phyloP scores from a whole-genome alignment of 2,888 invertebrate species.

The Xanthorhoe spadicearia region DNA sequence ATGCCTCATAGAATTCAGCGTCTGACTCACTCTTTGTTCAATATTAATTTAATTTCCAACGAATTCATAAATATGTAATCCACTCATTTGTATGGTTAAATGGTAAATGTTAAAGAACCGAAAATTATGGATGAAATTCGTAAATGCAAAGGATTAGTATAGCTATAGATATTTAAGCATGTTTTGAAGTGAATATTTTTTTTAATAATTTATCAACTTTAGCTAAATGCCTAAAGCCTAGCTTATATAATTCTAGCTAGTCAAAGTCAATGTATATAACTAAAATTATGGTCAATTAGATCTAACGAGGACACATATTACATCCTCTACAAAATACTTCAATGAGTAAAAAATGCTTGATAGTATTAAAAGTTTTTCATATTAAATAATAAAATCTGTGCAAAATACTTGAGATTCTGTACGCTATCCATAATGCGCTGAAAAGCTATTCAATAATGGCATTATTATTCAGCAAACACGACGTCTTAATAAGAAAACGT shows the following conservation, averaged over 20 bases:
- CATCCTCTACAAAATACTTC: too few species aligned
- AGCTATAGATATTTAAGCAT: too few species aligned
- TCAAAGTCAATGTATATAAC: too few species aligned
- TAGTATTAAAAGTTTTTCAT: neutral
- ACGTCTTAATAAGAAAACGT: conserved; percentile 81
- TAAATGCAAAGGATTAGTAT: neutral
- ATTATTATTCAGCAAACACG: conserved; percentile 74
- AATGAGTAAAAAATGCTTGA: too few species aligned
- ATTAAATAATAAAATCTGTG: neutral
- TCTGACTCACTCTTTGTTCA: conserved; percentile 62
- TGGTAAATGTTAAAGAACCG: neutral
- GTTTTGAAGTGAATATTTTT: too few species aligned
- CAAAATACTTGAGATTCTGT: conserved; percentile 14
- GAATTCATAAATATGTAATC: conserved; percentile 59
- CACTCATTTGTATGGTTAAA: conserved; percentile 7
- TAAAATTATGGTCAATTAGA: too few species aligned
- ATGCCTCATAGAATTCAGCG: conserved; percentile 65
- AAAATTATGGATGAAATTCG: neutral
- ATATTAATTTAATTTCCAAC: conserved; percentile 72
- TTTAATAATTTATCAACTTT: too few species aligned
- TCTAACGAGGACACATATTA: too few species aligned
- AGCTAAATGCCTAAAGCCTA: too few species aligned
- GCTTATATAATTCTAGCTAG: too few species aligned
- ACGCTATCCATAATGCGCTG: conserved; percentile 42
- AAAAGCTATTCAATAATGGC: conserved; percentile 55